phyloP scores from a whole-genome alignment of 2,113 vertebrate species.

The Hiodon tergisus region DNA sequence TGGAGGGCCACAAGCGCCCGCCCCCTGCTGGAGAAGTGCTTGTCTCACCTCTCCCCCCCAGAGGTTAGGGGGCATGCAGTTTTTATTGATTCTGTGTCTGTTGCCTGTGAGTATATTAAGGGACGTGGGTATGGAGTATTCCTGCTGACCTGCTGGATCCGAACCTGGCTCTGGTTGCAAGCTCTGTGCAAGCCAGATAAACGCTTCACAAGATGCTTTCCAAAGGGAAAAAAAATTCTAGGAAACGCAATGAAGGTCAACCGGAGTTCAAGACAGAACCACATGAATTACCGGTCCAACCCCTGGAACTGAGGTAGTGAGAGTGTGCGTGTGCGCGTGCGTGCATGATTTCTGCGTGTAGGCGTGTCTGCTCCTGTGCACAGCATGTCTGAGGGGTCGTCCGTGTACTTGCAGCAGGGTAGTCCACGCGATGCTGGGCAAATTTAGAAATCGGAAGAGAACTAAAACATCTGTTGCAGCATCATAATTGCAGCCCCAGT shows the following conservation, averaged over 20 bases:
- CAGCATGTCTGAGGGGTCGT: neutral
- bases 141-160: neutral
- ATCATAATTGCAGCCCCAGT: slow-evolving; percentile 30
- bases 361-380: neutral
- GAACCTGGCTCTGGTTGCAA: slow-evolving; percentile 1
- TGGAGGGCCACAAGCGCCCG: neutral
- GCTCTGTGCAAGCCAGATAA: slow-evolving; percentile 16
- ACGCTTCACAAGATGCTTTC: slow-evolving; percentile 20
- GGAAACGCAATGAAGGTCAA: slow-evolving; percentile 27
- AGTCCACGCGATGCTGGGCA: slow-evolving; percentile 17
- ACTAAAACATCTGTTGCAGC: slow-evolving; percentile 19
- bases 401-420: neutral
- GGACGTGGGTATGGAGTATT: neutral
- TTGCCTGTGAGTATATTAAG: neutral
- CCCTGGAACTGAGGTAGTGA: slow-evolving; percentile 21
- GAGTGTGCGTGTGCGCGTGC: slow-evolving; percentile 4
- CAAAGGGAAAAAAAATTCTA: slow-evolving; percentile 10
- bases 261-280: slow-evolving; percentile 27
- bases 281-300: slow-evolving; percentile 17
- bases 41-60: neutral
- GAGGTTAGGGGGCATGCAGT: neutral
- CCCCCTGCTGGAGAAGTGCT: neutral
- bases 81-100: neutral
- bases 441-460: slow-evolving; percentile 22
- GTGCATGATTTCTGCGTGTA: neutral